Base-by-base conservation (phyloP, 1,140 invertebrate genomes). In the Goniozus legneri region DNA sequence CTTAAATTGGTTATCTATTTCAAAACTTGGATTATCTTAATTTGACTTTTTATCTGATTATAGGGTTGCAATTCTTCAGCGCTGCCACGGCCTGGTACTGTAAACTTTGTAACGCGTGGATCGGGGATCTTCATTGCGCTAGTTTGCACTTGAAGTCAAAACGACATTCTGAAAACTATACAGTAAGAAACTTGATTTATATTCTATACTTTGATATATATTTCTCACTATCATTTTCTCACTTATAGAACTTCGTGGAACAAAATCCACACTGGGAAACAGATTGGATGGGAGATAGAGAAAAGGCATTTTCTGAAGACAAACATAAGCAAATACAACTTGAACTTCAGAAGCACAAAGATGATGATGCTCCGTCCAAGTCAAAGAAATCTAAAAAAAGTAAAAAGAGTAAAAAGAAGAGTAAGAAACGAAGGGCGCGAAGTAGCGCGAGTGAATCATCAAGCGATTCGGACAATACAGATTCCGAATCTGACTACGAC, bases 51-150 rank as follows among this genome's bases (percentile, higher is more conserved):
- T 67, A n/a, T 73, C 67, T 71, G 62, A 32, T 77, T 76, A 32
- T 73, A 87, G 87, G 90, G 13, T 75, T 92, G 31, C 88, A 91
- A 65, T 92, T 92, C 74, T 86, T 92, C 67, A 84, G 88, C 48
- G 86, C 89, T 3, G 84, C 89, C 0, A 85, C 86, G 10, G 87
- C 88, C n/a, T 92, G 89, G 89, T 93, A 88, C 72, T 93, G 90
- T 69, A 88, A 88, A 62, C 76, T 93, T 22, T 93, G 90, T 57
- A 83, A 89, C 65, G 78, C 82, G 49, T 93, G 89, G 85, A 89
- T 92, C 54, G 90, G 89, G 0, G 90, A 93, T 69, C 79, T 90
- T 32, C 87, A 91, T 69, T 91, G 89, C 71, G 89, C 89, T 8
- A 88, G 86, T 18, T 79, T 87, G 3, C 90, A 93, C 76, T 74